Evolutionary conservation across 64 coral and sea anemone species (phyloP).

Genomic region (Porites lutea): DNA sequence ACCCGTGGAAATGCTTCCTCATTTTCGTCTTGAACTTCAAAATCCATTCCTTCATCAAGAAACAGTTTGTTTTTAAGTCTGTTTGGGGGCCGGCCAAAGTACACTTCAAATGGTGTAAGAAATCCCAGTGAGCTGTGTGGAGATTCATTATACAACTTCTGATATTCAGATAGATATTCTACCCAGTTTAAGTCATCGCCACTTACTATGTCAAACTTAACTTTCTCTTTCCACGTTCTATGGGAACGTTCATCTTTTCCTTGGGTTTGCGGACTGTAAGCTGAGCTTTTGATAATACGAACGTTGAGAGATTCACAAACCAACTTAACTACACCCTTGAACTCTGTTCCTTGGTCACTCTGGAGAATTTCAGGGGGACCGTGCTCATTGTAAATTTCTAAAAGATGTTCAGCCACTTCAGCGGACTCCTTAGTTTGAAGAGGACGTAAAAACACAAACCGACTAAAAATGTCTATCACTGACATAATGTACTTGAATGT

Average conservation of each 20-base stretch:
- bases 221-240: not conserved
- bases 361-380: constrained; percentile 39
- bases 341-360: constrained; percentile 39
- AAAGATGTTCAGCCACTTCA: constrained; percentile 20
- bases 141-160: constrained; percentile 34
- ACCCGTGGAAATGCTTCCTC: not conserved
- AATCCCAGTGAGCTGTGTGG: constrained; percentile 43
- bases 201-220: constrained; percentile 3
- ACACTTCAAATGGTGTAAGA: constrained; percentile 42
- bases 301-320: constrained; percentile 15
- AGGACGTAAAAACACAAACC: constrained; percentile 24
- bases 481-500: constrained; percentile 51
- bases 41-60: not conserved
- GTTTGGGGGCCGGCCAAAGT: constrained; percentile 26
- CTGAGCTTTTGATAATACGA: not conserved
- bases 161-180: constrained; percentile 22
- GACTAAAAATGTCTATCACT: constrained; percentile 62
- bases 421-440: constrained; percentile 20
- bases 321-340: constrained; percentile 23
- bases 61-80: not conserved
- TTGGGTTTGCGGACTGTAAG: constrained; percentile 51
- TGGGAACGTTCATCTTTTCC: not conserved
- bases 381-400: constrained; percentile 58
- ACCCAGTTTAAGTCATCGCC: constrained; percentile 43
- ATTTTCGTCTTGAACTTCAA: constrained; percentile 20